Conservation (phyloP, 2,113 vertebrate species). For the Myotis davidii region DNA sequence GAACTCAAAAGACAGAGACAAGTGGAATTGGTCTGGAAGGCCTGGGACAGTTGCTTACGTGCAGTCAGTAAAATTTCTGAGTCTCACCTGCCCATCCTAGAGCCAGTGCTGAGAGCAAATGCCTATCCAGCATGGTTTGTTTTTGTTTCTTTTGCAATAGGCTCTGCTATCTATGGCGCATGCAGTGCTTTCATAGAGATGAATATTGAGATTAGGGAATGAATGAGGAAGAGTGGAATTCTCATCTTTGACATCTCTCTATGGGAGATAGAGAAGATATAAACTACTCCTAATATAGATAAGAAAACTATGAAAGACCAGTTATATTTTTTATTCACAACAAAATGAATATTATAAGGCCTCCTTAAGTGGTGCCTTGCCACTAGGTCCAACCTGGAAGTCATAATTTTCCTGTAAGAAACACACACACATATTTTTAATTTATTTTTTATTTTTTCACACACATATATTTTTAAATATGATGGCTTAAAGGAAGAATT, state of each 20-base stretch:
- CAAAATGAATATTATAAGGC: background rate
- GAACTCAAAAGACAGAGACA: background rate
- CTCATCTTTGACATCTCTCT: background rate
- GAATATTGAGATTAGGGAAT: background rate
- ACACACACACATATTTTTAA: background rate
- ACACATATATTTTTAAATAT: background rate
- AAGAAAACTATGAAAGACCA: background rate
- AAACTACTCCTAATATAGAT: background rate
- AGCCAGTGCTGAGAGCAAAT: background rate
- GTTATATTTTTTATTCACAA: background rate
- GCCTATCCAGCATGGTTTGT: accelerated
- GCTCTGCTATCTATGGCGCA: background rate
- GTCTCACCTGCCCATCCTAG: background rate
- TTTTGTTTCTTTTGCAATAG: background rate
- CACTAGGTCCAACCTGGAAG: background rate
- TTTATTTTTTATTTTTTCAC: no score
- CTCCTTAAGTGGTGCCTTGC: background rate
- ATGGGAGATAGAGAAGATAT: background rate
- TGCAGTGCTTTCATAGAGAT: background rate
- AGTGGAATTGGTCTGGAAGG: background rate
- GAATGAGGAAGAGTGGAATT: background rate
- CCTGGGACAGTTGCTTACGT: background rate
- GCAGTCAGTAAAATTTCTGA: background rate
- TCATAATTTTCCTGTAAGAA: background rate
- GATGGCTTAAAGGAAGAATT: background rate